Percentiles rank a stretch among this genome's conserved stretches.
Evolutionary conservation across 1,140 invertebrate genomes (phyloP).

Genomic region (Chironomus striatipennis): DNA sequence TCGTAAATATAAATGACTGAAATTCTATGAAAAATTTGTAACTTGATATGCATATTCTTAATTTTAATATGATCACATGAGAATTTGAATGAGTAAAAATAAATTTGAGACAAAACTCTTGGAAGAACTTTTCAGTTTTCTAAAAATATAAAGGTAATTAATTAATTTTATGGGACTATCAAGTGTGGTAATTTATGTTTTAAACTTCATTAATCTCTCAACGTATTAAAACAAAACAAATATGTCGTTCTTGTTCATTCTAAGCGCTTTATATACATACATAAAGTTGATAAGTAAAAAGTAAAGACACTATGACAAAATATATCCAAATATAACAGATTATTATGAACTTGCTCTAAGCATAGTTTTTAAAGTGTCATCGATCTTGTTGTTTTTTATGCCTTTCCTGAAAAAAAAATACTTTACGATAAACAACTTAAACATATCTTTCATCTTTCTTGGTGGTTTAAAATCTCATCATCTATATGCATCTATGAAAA

Average conservation of each 20-base stretch:
- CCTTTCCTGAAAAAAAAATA: neutral
- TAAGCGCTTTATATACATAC: too few relatives aligned
- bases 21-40: neutral
- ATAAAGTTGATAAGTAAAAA: too few relatives aligned
- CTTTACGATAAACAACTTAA: neutral
- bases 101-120: neutral
- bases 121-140: neutral
- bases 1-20: too few relatives aligned
- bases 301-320: too few relatives aligned
- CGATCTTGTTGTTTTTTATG: neutral
- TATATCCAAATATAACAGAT: too few relatives aligned
- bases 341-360: neutral
- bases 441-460: neutral
- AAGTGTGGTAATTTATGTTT: constrained; percentile 2
- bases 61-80: neutral
- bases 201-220: too few relatives aligned
- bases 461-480: too few relatives aligned
- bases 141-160: constrained; percentile 1
- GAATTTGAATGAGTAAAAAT: neutral
- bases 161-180: constrained; percentile 9
- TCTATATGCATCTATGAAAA: too few relatives aligned
- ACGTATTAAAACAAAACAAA: too few relatives aligned
- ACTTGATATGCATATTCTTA: neutral
- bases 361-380: neutral
- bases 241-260: too few relatives aligned